These are phyloP conservation scores for Plebejus argus DNA, from an alignment of 2,888 invertebrate genomes.

Conservation along the genomic window DNA sequence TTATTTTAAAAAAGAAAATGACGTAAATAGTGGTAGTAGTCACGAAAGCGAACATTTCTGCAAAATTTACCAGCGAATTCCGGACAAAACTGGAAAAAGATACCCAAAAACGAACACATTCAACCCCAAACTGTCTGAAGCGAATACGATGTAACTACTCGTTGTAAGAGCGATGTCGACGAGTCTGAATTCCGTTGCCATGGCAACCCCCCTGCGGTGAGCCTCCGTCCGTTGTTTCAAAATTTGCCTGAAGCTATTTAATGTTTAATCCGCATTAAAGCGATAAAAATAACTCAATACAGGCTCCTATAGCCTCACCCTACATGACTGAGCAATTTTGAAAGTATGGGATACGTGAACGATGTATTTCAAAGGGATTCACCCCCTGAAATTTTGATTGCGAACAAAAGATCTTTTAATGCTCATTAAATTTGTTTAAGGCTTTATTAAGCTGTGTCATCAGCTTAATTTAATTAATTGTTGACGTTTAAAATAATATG, in stretches of 20 bases:
- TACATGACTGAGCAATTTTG: constrained; percentile 2
- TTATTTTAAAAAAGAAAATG: no score
- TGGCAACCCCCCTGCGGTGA: constrained; percentile 71
- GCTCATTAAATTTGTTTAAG: not conserved
- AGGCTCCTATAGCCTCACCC: constrained; percentile 33
- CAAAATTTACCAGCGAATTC: not conserved
- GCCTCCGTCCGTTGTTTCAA: constrained; percentile 65
- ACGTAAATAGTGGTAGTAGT: not conserved
- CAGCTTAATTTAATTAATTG: not conserved
- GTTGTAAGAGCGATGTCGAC: not conserved
- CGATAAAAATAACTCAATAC: constrained; percentile 67
- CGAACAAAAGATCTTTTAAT: not conserved
- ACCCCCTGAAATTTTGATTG: not conserved
- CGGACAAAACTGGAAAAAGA: not conserved
- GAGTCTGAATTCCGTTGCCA: constrained; percentile 69
- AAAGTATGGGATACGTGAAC: constrained; percentile 2
- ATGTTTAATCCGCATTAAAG: constrained; percentile 71
- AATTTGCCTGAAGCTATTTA: constrained; percentile 60
- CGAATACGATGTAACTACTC: constrained; percentile 6
- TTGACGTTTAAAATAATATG: not conserved
- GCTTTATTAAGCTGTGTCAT: not conserved
- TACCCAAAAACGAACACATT: not conserved
- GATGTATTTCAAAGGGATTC: not conserved
- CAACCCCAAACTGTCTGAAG: not conserved
- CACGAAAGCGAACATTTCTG: not conserved